A percentile compares a stretch with the other conserved stretches of the same genome.
Conservation (phyloP, 1,140 invertebrate species). For the Sipha flava region DNA sequence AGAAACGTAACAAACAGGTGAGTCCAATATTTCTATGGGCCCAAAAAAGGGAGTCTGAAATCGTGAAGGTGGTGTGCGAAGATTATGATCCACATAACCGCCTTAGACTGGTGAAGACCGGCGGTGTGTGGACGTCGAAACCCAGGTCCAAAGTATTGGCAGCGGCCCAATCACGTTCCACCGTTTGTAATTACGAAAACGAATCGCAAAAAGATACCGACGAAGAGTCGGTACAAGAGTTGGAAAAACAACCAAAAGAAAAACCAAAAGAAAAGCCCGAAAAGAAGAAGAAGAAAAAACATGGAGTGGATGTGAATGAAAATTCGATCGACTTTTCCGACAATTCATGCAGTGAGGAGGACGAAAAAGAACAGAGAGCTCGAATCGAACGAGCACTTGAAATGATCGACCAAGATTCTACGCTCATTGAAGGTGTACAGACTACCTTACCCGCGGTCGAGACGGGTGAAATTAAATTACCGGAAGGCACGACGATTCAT, state of each 20-base stretch:
- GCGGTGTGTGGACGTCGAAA: background rate
- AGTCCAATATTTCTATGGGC: constrained; percentile 75
- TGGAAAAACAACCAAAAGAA: constrained; percentile 31
- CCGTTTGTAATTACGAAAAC: background rate
- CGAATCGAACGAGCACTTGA: background rate
- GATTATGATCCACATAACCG: constrained; percentile 74
- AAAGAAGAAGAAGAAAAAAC: too few relatives aligned
- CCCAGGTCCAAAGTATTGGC: background rate
- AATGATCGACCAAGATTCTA: background rate
- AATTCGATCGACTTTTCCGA: constrained; percentile 13
- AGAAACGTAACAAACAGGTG: constrained; percentile 46
- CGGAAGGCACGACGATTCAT: constrained; percentile 16
- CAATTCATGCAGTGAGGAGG: background rate
- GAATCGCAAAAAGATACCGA: background rate
- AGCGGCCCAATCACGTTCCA: background rate
- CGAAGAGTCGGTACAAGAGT: background rate
- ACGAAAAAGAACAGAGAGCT: background rate
- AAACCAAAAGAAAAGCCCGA: constrained; percentile 37
- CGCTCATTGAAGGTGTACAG: background rate
- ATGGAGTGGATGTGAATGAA: background rate
- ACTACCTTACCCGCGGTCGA: background rate
- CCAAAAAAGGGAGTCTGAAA: constrained; percentile 62
- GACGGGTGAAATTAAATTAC: background rate
- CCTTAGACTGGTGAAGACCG: constrained; percentile 52
- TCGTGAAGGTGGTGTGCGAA: constrained; percentile 71